Evolutionary conservation across 1,140 invertebrate genomes (phyloP), one percentile per base, ranked within the genome.

Genomic region (Leptinotarsa undecemlineata): DNA sequence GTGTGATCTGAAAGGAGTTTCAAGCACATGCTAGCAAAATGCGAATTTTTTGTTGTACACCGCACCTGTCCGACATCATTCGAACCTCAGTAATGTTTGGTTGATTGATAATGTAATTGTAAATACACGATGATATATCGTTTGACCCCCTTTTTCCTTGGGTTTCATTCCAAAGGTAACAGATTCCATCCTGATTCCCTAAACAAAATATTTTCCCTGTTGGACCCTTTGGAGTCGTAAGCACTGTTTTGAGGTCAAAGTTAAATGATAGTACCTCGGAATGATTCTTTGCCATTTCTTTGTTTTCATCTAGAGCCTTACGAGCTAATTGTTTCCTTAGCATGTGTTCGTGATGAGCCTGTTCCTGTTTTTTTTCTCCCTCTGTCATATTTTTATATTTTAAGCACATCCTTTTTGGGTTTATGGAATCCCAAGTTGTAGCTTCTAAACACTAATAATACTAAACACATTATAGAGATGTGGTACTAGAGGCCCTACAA

Each of bases 31-130:
- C 0, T 1, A 17, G 19, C 13, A 23, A 48, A 17, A 26, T 26
- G 21, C 1, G 14, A 14, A 15, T 86, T 86, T 86, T 84, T 70
- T 86, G 83, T 81, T 86, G 85, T 0, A 84, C 84, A 8, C 73
- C 73, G 74, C 84, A 86, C 74, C 85, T 85, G 63, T 86, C 84
- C 1, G 84, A 84, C 75, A 85, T 77, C 33, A 77, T 80, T 60
- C 75, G 76, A 73, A 74, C 70, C 72, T 62, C 72, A 62, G 72
- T 79, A 48, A 69, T 76, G 68, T 73, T 48, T 26, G 20, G 48
- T 67, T 79, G 68, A 61, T 26, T 72, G 68, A 80, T 72, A 47
- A 83, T 81, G 79, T 77, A 83, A 74, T 81, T 64, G 11, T 75
- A 79, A 71, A 87, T 47, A 68, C 84, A 85, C 4, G 81, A 79